Conservation (phyloP, 2,113 vertebrate genomes). For the Litocranius walleri region DNA sequence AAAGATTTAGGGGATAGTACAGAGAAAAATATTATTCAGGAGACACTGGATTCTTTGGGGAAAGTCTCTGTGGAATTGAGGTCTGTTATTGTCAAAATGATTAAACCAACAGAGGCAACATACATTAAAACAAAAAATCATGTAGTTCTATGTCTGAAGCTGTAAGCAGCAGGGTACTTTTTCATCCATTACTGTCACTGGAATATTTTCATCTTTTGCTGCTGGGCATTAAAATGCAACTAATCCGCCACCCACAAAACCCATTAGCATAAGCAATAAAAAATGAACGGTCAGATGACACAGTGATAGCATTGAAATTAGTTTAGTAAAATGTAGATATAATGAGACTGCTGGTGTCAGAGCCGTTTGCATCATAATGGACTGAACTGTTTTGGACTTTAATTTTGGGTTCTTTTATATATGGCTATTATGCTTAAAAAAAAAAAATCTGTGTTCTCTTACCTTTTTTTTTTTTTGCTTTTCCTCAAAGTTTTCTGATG, state of each 20-base stretch:
- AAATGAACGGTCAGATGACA: conserved; percentile 46
- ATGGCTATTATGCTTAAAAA: neutral
- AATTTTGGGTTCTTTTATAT: neutral
- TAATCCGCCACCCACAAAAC: conserved; percentile 63
- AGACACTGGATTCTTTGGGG: neutral
- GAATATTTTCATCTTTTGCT: conserved; percentile 64
- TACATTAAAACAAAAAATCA: neutral
- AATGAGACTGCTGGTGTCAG: conserved; percentile 12
- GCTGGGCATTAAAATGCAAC: conserved; percentile 62
- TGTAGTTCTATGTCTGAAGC: conserved; percentile 15
- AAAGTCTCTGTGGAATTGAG: neutral
- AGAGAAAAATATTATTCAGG: neutral
- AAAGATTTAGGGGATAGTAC: neutral
- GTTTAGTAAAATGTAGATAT: conserved; percentile 44
- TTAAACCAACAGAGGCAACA: neutral
- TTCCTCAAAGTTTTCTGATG: neutral
- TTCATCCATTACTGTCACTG: conserved; percentile 31
- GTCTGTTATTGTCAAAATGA: neutral
- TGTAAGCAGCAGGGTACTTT: neutral
- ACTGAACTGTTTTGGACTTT: conserved; percentile 13
- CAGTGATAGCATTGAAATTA: conserved; percentile 39
- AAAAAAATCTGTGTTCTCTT: neutral
- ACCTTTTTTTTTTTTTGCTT: neutral
- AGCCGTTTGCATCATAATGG: conserved; percentile 13
- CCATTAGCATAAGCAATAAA: conserved; percentile 72